Evolutionary conservation across 2,113 vertebrate species (phyloP).

Genomic region (Caretta caretta): DNA sequence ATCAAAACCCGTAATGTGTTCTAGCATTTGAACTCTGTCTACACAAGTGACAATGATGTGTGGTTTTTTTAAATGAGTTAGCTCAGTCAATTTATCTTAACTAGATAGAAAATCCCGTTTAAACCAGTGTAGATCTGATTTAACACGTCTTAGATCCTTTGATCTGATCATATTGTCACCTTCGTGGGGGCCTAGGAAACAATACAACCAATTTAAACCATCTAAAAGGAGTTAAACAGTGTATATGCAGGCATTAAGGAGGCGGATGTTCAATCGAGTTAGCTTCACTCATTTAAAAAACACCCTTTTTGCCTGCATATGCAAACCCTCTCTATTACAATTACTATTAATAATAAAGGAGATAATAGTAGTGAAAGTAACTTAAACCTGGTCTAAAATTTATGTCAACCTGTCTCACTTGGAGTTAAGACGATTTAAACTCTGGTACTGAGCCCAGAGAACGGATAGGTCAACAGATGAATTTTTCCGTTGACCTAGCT

Average conservation of each 20-base stretch:
- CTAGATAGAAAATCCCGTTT: background rate
- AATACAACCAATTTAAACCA: background rate
- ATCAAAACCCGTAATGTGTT: background rate
- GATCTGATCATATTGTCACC: slow-evolving; percentile 3
- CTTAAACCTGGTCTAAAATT: background rate
- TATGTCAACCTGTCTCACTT: background rate
- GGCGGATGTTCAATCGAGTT: background rate
- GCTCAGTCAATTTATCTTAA: background rate
- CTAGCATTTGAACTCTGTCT: background rate
- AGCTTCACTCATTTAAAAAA: background rate
- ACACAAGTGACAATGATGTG: background rate
- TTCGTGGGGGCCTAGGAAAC: slow-evolving; percentile 29
- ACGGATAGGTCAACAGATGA: background rate
- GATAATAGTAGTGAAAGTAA: too few relatives aligned
- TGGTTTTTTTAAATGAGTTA: background rate
- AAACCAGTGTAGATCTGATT: background rate
- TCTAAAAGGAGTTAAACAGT: slow-evolving; percentile 49
- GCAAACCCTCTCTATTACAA: background rate
- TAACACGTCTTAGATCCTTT: background rate
- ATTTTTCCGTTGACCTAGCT: background rate
- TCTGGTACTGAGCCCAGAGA: background rate
- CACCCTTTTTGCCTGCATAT: background rate
- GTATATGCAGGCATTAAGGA: background rate
- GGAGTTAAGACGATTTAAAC: background rate
- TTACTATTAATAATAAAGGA: background rate